A percentile compares a stretch with the other conserved stretches of the same genome.
Evolutionary conservation across 2,888 invertebrate genomes (phyloP).

Genomic region (Sepiola atlantica): DNA sequence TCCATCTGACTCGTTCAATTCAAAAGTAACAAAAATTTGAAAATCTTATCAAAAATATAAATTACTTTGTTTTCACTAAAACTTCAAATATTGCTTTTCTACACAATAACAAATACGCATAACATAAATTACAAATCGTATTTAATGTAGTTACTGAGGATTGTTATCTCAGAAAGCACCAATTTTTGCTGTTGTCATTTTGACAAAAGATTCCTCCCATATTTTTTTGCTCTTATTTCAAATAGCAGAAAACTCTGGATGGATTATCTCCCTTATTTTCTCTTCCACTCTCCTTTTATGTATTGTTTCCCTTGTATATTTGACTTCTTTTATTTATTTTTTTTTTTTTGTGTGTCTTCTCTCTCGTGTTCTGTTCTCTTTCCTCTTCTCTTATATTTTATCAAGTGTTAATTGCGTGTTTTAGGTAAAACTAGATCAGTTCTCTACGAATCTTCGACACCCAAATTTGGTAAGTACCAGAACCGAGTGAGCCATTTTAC

Average conservation of each 20-base stretch:
- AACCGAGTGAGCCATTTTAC: background rate
- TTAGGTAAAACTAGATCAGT: constrained; percentile 46
- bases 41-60: too few relatives aligned
- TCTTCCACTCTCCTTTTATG: background rate
- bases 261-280: background rate
- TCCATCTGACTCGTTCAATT: too few relatives aligned
- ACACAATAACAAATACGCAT: too few relatives aligned
- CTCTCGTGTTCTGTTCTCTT: background rate
- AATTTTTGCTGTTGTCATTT: too few relatives aligned
- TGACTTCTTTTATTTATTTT: background rate
- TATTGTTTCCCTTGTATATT: background rate
- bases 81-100: too few relatives aligned
- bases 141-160: too few relatives aligned
- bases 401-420: constrained; percentile 15
- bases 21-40: too few relatives aligned
- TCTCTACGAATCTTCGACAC: constrained; percentile 39
- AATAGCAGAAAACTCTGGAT: background rate
- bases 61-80: too few relatives aligned
- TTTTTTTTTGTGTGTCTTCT: background rate
- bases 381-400: background rate
- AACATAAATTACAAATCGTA: too few relatives aligned
- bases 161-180: too few relatives aligned
- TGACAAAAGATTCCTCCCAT: background rate
- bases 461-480: constrained; percentile 40
- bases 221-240: background rate